Evolutionary conservation across 2,888 invertebrate species (phyloP).

Genomic region (Nineta flava): DNA sequence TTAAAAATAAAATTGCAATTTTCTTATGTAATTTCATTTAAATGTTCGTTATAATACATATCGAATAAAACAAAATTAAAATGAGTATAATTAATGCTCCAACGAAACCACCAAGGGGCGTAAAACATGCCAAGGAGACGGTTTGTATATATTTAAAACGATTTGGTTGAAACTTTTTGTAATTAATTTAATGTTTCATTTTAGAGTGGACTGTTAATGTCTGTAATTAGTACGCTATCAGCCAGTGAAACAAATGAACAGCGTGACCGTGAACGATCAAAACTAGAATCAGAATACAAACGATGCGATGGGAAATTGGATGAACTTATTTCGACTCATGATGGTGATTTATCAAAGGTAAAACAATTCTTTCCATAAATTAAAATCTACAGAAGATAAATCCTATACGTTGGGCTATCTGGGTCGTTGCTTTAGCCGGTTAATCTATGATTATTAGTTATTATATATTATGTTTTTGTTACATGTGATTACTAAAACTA

Average conservation of each 20-base stretch:
- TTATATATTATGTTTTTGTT: no score
- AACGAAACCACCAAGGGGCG: slow-evolving; percentile 71
- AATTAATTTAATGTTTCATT: slow-evolving; percentile 8
- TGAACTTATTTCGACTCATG: slow-evolving; percentile 74
- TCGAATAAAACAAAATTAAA: no score
- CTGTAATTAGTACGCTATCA: slow-evolving; percentile 86
- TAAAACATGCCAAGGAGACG: slow-evolving; percentile 75
- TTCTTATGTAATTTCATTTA: no score
- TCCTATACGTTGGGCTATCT: background rate
- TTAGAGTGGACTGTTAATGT: slow-evolving; percentile 78
- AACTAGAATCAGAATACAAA: slow-evolving; percentile 85
- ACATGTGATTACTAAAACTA: no score
- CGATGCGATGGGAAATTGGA: slow-evolving; percentile 80
- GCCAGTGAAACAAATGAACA: slow-evolving; percentile 90
- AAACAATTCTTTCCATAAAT: no score
- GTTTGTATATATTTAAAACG: slow-evolving; percentile 30
- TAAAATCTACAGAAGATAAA: background rate
- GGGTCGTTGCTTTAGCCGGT: no score
- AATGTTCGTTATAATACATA: no score
- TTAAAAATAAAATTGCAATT: no score
- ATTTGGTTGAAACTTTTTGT: slow-evolving; percentile 5
- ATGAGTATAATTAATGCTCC: slow-evolving; percentile 40
- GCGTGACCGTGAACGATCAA: slow-evolving; percentile 79
- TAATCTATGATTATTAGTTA: no score
- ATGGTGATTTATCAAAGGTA: slow-evolving; percentile 72